Conservation (phyloP, 2,888 invertebrate species). For the Blomia tropicalis region DNA sequence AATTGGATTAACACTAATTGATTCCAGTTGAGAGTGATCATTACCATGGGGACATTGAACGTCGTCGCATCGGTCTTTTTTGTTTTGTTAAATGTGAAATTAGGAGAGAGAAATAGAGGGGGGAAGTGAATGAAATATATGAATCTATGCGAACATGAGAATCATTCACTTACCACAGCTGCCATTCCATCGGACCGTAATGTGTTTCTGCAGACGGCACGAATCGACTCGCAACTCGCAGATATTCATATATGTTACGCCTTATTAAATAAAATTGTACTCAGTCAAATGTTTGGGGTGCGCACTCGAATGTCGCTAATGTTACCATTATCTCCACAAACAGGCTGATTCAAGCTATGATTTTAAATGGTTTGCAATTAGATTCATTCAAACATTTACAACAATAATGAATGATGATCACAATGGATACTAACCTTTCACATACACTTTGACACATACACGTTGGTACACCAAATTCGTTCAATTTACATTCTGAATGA, state of each 20-base stretch:
- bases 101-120: background rate
- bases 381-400: background rate
- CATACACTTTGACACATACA: constrained; percentile 23
- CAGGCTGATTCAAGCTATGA: constrained; percentile 26
- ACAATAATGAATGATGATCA: background rate
- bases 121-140: background rate
- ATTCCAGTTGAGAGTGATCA: background rate
- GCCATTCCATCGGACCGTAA: constrained; percentile 54
- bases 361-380: background rate
- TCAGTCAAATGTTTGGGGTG: background rate
- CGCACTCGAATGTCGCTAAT: constrained; percentile 6
- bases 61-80: constrained; percentile 58
- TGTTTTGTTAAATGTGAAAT: too few species aligned
- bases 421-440: background rate
- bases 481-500: constrained; percentile 15
- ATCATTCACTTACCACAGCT: constrained; percentile 55
- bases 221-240: constrained; percentile 61
- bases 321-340: constrained; percentile 37
- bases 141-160: background rate
- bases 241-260: constrained; percentile 52
- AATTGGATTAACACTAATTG: background rate
- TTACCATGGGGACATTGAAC: constrained; percentile 62
- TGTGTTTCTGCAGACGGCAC: constrained; percentile 55
- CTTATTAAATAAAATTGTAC: constrained; percentile 31
- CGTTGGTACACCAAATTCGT: constrained; percentile 10